Evolutionary conservation across 1,140 invertebrate genomes (phyloP).

Genomic region (Drosophila lini): DNA sequence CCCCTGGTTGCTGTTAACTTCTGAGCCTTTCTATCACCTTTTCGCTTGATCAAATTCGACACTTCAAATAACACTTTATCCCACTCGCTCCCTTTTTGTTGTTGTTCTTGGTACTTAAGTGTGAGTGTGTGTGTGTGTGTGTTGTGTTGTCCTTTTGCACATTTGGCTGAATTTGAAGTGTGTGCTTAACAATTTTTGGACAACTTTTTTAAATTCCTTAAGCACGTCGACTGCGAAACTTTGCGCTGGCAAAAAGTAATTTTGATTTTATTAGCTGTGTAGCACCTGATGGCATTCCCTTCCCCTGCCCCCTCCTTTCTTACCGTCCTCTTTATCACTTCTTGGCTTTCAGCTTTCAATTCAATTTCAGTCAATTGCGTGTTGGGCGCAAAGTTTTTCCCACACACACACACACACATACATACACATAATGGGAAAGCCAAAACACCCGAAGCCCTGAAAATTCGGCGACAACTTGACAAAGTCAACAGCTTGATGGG

Average conservation of each 20-base stretch:
- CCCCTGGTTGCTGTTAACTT: constrained; percentile 45
- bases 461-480: constrained; percentile 55
- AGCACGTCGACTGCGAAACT: constrained; percentile 62
- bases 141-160: constrained; percentile 57
- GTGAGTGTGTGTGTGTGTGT: constrained; percentile 17
- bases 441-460: constrained; percentile 33
- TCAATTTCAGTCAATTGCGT: constrained; percentile 71
- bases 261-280: constrained; percentile 82
- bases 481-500: constrained; percentile 62
- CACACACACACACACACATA: constrained; percentile 22
- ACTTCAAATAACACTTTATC: constrained; percentile 70
- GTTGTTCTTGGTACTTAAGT: constrained; percentile 35
- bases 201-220: constrained; percentile 76
- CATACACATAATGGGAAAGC: constrained; percentile 21
- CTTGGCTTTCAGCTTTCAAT: constrained; percentile 57
- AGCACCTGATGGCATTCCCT: constrained; percentile 71
- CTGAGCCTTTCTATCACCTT: constrained; percentile 62
- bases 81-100: constrained; percentile 8
- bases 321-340: constrained; percentile 8
- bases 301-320: not conserved
- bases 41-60: constrained; percentile 67
- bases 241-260: constrained; percentile 70
- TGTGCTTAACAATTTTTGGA: constrained; percentile 74
- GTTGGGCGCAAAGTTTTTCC: constrained; percentile 64
- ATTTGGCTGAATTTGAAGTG: constrained; percentile 70